Percentiles rank a stretch among this genome's conserved stretches.
phyloP scores from a whole-genome alignment of 2,888 invertebrate species.

The Ametastegia equiseti region DNA sequence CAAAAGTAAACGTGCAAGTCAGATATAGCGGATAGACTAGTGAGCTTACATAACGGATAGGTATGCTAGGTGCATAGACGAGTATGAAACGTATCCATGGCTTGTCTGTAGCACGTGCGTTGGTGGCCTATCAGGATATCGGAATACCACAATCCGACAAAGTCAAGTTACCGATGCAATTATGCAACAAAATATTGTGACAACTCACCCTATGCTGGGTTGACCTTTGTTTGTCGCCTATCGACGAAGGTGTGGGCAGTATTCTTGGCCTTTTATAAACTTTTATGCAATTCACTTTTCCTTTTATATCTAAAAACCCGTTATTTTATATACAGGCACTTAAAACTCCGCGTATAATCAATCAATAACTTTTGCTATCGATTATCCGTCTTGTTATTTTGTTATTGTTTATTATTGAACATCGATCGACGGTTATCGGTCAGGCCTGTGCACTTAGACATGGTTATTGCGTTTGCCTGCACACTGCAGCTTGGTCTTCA shows the following conservation, averaged over 20 bases:
- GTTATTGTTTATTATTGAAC: background rate
- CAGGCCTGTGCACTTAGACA: background rate
- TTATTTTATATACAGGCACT: background rate
- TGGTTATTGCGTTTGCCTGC: slow-evolving; percentile 9
- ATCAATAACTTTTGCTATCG: background rate
- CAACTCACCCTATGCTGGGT: slow-evolving; percentile 24
- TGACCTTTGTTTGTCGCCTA: slow-evolving; percentile 20
- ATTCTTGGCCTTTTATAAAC: background rate
- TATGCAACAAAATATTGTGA: background rate
- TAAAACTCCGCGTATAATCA: background rate
- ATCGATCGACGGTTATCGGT: background rate
- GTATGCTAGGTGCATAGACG: background rate
- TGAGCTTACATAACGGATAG: slow-evolving; percentile 26
- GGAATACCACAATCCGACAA: background rate
- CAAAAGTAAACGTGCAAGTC: slow-evolving; percentile 38
- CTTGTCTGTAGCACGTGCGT: background rate
- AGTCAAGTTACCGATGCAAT: background rate
- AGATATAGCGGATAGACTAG: background rate
- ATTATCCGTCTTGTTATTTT: background rate
- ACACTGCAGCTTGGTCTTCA: background rate
- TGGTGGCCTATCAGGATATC: background rate
- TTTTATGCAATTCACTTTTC: background rate
- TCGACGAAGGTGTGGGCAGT: background rate
- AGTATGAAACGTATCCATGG: background rate
- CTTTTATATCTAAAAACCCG: background rate